Base-by-base conservation (phyloP, 1,140 invertebrate species). In the Hirudo medicinalis region DNA sequence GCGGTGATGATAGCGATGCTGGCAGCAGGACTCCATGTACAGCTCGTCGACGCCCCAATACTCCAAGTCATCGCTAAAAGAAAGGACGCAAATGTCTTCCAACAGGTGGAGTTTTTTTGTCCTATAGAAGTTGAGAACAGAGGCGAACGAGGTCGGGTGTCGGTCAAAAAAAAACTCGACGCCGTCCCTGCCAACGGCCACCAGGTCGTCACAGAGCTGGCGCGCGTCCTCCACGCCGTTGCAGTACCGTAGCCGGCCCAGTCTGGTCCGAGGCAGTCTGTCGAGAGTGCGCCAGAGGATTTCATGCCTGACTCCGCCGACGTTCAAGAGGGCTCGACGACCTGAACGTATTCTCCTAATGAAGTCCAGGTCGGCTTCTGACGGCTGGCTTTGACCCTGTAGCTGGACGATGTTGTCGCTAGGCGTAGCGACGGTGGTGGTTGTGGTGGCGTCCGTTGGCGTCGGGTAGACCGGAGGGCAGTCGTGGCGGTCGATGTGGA, bases 141-240 rank as follows among this genome's bases (percentile, higher is more conserved):
- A 94, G 84, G 90, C 91, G 83, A 99, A 99, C 75, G 92, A 94
- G 78, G 94, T 91, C 72, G 94, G 94, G 83, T 98, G 94, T 70
- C 94, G 87, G 83, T 98, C 95, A 85, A 98, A 98, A 84, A 97
- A 98, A 82, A 95, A 98, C 85, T 98, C 94, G 86, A 97, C 76
- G 91, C 87, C 69, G 94, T 85, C 53, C 90, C 63, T 54, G 96
- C 91, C 75, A 91, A 87, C 67, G 96, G 85, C 63, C 90, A 92
- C 83, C 96, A 97, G 43, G 82, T 97, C 94, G 83, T 98, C 94
- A 85, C 94, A 97, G 70, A 97, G 86, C 82, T 96, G 91, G 77
- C 91, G 89, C 79, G 97, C 91, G 74, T 91, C 87, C 80, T 97
- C 93, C 84, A 96, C 93, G 53, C 91, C 95, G 82, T 92, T 94